These are phyloP conservation scores for Spatulosminthurus flaviceps DNA, from an alignment of 2,888 invertebrate species.

Conservation along the genomic window DNA sequence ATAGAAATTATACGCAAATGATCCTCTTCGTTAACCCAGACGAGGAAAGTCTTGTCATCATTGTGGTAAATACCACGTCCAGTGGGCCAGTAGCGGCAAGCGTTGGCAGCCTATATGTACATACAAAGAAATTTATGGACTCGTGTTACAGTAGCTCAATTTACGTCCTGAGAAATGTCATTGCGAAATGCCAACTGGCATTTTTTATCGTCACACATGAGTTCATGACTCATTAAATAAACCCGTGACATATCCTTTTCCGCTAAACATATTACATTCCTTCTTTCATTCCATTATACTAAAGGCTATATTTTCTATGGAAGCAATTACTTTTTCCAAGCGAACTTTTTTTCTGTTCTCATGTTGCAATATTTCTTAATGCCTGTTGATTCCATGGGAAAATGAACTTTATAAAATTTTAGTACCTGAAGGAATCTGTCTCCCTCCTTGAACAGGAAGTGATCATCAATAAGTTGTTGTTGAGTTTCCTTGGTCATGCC, in stretches of 20 bases:
- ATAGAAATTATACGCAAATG: conserved; percentile 97
- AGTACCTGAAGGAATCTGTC: conserved; percentile 78
- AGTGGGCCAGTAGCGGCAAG: conserved; percentile 96
- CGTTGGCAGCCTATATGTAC: conserved; percentile 81
- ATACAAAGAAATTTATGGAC: neutral
- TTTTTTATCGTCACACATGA: conserved; percentile 11
- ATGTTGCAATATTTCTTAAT: too few relatives aligned
- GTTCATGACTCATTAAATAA: conserved; percentile 13
- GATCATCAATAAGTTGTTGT: conserved; percentile 96
- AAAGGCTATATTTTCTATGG: too few relatives aligned
- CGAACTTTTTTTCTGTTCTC: too few relatives aligned
- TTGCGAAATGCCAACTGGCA: neutral
- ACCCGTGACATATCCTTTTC: neutral
- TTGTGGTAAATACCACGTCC: conserved; percentile 99
- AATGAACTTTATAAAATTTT: neutral
- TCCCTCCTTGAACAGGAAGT: conserved; percentile 98
- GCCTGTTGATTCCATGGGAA: neutral
- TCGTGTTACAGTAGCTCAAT: neutral
- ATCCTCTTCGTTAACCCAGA: conserved; percentile 99
- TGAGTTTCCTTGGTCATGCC: conserved; percentile 97
- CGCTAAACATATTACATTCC: too few relatives aligned
- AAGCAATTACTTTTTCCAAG: too few relatives aligned
- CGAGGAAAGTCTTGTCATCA: conserved; percentile 94
- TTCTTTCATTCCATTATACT: too few relatives aligned
- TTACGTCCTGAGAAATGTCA: conserved; percentile 5